A percentile compares a stretch with the other conserved stretches of the same genome.
These are phyloP conservation scores for Keiferia lycopersicella DNA, from an alignment of 2,888 invertebrate species.

Conservation along the genomic window DNA sequence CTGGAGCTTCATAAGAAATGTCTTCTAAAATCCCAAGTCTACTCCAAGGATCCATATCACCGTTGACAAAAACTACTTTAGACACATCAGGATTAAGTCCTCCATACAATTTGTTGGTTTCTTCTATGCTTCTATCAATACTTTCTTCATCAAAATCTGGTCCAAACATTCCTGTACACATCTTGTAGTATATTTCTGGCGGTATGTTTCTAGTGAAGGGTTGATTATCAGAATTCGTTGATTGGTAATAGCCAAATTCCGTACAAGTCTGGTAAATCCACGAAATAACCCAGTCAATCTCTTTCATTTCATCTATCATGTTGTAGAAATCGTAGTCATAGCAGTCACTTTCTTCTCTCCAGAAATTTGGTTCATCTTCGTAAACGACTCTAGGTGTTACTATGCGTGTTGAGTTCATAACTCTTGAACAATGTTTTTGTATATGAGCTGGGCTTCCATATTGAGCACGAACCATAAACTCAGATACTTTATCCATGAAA, in stretches of 20 bases:
- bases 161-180: conserved; percentile 70
- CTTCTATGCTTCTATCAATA: conserved; percentile 58
- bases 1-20: conserved; percentile 62
- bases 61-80: conserved; percentile 81
- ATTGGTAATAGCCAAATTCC: conserved; percentile 88
- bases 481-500: conserved; percentile 50
- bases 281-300: conserved; percentile 46
- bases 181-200: conserved; percentile 60
- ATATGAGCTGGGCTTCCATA: conserved; percentile 55
- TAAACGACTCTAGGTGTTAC: conserved; percentile 33
- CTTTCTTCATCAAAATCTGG: conserved; percentile 54
- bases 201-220: conserved; percentile 80
- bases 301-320: conserved; percentile 48
- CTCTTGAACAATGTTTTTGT: conserved; percentile 48
- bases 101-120: conserved; percentile 76
- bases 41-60: conserved; percentile 82
- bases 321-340: conserved; percentile 56
- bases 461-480: conserved; percentile 58
- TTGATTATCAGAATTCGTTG: conserved; percentile 77
- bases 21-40: conserved; percentile 73
- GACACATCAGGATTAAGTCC: conserved; percentile 70
- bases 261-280: conserved; percentile 90
- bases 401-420: conserved; percentile 37
- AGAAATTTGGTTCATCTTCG: conserved; percentile 42
- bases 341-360: conserved; percentile 48